Conservation (phyloP, 2,113 vertebrate genomes). For the Euleptes europaea region DNA sequence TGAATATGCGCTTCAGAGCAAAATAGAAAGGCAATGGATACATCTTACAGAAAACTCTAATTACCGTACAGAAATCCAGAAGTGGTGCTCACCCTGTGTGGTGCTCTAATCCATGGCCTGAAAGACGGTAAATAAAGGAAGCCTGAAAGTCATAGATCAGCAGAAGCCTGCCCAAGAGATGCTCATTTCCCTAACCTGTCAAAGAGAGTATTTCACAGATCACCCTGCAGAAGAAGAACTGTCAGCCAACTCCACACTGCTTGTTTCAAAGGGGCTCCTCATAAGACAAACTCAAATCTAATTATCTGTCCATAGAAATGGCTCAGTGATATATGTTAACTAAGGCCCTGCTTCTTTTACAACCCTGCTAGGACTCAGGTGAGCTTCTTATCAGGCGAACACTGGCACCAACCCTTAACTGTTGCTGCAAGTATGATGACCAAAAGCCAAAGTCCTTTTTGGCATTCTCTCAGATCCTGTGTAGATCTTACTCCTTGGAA, state of each 20-base stretch:
- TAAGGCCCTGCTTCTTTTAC: background rate
- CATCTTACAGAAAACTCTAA: background rate
- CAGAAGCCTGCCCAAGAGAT: background rate
- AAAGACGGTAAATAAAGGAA: background rate
- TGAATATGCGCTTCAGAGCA: background rate
- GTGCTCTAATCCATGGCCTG: background rate
- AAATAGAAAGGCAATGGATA: conserved; percentile 40
- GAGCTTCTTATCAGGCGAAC: background rate
- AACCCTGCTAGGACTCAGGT: background rate
- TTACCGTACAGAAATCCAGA: conserved; percentile 36
- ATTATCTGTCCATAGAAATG: background rate
- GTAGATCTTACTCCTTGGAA: background rate
- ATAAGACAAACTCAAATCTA: background rate
- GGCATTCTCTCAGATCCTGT: background rate
- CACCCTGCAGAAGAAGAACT: background rate
- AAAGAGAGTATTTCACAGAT: background rate
- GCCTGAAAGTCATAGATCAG: background rate
- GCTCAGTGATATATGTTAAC: background rate
- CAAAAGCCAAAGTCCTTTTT: too few relatives aligned
- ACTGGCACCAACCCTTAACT: background rate
- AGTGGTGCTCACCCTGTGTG: conserved; percentile 20
- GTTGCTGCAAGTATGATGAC: too few relatives aligned
- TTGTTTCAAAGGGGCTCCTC: too few relatives aligned
- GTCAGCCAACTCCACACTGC: background rate
- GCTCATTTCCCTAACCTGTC: background rate